Percentiles rank a stretch among this genome's conserved stretches.
phyloP scores from a whole-genome alignment of 2,888 invertebrate species.

The Therioaphis trifolii region DNA sequence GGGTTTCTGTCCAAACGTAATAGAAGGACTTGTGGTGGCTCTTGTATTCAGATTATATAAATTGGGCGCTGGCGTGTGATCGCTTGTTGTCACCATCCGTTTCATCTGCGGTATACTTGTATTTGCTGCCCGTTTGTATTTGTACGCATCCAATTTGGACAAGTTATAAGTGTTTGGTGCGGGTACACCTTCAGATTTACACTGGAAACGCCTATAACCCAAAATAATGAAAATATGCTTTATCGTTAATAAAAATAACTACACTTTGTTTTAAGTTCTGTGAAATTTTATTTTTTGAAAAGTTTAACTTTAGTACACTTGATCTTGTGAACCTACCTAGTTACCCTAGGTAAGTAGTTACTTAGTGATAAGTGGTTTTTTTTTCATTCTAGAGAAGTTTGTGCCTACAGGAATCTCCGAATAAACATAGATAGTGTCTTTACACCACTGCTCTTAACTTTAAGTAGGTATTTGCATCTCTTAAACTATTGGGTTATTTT shows the following conservation, averaged over 20 bases:
- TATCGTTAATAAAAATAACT: not conserved
- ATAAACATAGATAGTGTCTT: too few species aligned
- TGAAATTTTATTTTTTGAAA: too few species aligned
- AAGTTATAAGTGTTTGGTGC: conserved; percentile 34
- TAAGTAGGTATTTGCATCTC: too few species aligned
- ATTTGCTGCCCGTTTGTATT: not conserved
- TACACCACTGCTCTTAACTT: too few species aligned
- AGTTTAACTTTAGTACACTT: too few species aligned
- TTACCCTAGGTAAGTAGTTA: too few species aligned
- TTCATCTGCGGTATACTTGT: not conserved
- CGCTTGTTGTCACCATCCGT: not conserved
- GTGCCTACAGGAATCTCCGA: too few species aligned
- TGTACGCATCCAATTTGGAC: conserved; percentile 1
- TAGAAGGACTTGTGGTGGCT: not conserved
- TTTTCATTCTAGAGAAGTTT: too few species aligned
- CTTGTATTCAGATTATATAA: not conserved
- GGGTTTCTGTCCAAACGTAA: conserved; percentile 20
- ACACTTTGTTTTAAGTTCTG: too few species aligned
- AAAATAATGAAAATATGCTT: not conserved
- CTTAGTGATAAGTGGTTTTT: too few species aligned
- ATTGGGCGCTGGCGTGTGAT: conserved; percentile 7
- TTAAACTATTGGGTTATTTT: too few species aligned
- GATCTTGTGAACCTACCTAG: too few species aligned
- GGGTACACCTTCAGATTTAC: not conserved
- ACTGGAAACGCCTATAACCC: conserved; percentile 18